A percentile compares a stretch with the other conserved stretches of the same genome.
These are phyloP conservation scores for Larimichthys polyactis DNA, from an alignment of 2,113 vertebrate genomes.

Conservation along the genomic window DNA sequence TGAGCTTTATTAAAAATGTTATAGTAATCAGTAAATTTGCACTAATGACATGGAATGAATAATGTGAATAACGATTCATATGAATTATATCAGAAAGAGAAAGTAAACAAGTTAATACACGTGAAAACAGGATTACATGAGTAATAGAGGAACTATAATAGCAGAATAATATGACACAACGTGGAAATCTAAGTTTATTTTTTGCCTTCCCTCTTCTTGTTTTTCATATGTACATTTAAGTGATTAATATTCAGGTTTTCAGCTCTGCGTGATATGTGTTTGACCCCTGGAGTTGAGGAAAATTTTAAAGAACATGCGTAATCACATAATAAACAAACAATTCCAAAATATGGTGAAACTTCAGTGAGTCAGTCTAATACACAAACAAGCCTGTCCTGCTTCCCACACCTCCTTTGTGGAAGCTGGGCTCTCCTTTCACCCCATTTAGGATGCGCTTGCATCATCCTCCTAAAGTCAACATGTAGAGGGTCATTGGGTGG, in stretches of 20 bases:
- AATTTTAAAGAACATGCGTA: conserved; percentile 21
- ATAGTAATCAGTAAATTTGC: not conserved
- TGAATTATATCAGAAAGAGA: not conserved
- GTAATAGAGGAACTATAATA: not conserved
- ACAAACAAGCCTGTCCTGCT: conserved; percentile 25
- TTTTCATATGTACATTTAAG: not conserved
- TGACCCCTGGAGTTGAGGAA: not conserved
- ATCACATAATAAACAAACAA: conserved; percentile 28
- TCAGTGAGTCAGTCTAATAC: conserved; percentile 52
- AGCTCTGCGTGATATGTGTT: conserved; percentile 6
- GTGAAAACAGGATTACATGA: not conserved
- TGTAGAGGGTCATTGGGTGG: conserved; percentile 44
- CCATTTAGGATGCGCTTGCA: conserved; percentile 43
- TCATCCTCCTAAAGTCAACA: conserved; percentile 61
- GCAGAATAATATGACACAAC: not conserved
- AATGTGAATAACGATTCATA: not conserved
- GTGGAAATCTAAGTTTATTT: not conserved
- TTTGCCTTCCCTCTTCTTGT: not conserved
- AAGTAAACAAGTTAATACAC: not conserved
- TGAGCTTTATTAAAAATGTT: not conserved
- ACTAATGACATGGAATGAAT: not conserved
- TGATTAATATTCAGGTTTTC: conserved; percentile 7
- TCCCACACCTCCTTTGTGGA: conserved; percentile 24
- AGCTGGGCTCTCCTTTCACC: conserved; percentile 24
- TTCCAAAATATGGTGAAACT: conserved; percentile 2